These are phyloP conservation scores for Ctenomys sociabilis DNA, from an alignment of 2,113 vertebrate species.

Conservation along the genomic window DNA sequence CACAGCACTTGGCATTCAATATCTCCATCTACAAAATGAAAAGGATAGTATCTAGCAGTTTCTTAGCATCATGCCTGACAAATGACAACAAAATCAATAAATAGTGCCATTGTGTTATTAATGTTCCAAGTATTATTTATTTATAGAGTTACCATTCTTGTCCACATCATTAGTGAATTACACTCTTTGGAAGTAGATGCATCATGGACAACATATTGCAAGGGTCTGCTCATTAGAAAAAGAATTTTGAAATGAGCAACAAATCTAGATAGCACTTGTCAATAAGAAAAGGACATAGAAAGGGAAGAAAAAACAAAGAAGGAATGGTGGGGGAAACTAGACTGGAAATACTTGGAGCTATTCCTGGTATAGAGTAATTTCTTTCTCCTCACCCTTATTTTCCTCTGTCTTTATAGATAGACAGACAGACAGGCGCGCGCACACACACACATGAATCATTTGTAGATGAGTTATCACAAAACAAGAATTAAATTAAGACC, in stretches of 20 bases:
- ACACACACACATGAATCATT: not conserved
- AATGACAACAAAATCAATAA: not conserved
- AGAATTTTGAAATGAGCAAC: not conserved
- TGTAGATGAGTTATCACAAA: not conserved
- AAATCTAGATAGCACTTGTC: not conserved
- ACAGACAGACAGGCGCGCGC: not conserved
- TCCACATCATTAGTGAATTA: not conserved
- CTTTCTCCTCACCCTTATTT: not conserved
- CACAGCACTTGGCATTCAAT: not conserved
- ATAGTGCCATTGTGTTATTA: not conserved
- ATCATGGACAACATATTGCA: not conserved
- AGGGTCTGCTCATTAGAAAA: slow-evolving; percentile 15
- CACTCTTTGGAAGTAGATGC: not conserved
- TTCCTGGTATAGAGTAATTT: not conserved
- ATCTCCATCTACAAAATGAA: not conserved
- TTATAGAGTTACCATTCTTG: not conserved
- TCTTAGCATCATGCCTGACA: not conserved
- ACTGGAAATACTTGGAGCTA: not conserved
- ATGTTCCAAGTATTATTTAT: not conserved
- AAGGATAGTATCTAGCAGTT: not conserved
- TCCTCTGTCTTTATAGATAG: not conserved
- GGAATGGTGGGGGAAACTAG: not conserved
- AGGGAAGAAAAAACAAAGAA: not conserved
- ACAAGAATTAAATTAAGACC: not conserved
- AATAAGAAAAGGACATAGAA: not conserved